These are phyloP conservation scores for Brevipalpus yothersi DNA, from an alignment of 1,140 invertebrate species.

Conservation along the genomic window DNA sequence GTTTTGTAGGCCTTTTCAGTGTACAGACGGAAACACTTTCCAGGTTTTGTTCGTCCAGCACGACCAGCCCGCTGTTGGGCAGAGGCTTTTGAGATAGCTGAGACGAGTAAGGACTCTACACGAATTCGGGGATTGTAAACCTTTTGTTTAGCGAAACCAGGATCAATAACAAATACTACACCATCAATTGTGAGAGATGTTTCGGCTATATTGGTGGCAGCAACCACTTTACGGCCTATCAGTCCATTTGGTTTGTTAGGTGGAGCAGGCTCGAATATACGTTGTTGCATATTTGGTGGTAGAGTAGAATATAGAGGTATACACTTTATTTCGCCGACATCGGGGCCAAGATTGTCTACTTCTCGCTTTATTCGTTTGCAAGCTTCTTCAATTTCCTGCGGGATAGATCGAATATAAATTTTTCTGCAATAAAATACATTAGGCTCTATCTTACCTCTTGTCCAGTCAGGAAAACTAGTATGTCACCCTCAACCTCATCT, in stretches of 20 bases:
- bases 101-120: constrained; percentile 89
- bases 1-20: constrained; percentile 96
- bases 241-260: constrained; percentile 76
- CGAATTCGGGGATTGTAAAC: constrained; percentile 90
- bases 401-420: not conserved
- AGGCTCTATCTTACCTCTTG: constrained; percentile 33
- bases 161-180: constrained; percentile 99
- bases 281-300: constrained; percentile 86
- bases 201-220: constrained; percentile 98
- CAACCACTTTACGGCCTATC: constrained; percentile 79
- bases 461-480: constrained; percentile 83
- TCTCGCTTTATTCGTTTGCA: constrained; percentile 93
- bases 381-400: constrained; percentile 91
- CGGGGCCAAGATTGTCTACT: constrained; percentile 83
- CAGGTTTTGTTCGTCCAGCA: constrained; percentile 82
- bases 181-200: constrained; percentile 98
- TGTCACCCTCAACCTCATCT: constrained; percentile 78
- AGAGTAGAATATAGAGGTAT: constrained; percentile 96
- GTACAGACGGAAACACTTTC: constrained; percentile 94
- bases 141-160: constrained; percentile 99
- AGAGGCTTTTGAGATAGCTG: constrained; percentile 97
- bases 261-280: constrained; percentile 88
- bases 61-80: constrained; percentile 92
- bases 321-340: constrained; percentile 90
- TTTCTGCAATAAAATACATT: not conserved